Base-by-base conservation (phyloP, 35 echinoderm and acorn worm species). In the Lytechinus pictus region DNA sequence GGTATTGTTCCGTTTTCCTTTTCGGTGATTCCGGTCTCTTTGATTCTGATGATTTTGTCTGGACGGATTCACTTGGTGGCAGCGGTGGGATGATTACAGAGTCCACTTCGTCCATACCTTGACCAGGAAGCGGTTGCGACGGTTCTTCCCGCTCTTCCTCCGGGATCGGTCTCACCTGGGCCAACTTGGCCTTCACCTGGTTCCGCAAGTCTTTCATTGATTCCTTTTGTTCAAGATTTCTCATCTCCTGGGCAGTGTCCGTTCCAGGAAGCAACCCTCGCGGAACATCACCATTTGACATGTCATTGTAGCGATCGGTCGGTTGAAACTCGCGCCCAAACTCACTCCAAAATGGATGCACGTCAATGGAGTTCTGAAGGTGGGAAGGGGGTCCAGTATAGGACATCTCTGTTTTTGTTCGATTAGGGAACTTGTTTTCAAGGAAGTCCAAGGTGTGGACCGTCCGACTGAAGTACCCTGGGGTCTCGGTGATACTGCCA, bases 321-420 rank as follows among this genome's bases (percentile, higher is more conserved):
- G 97, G 95, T 12, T 94, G 55, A 95, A 93, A 95, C 33, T 99
- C 95, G 8, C 96, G 87, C 51, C 97, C 96, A 54, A 96, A 95
- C 11, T 94, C 55, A 86, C 96, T 86, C 96, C 97, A 98, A 94
- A 98, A 99, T 4, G 98, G 98, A 88, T 99, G 98, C 8, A 99
- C 95, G 54, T 99, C 98, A 9, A 96, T 71, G 9, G 98, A 99
- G 88, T 97, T 96, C 71, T 95, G 95, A 3, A 99, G 96, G 66
- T 99, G 98, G 60, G 98, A 99, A 0, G 98, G 98, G 28, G 98
- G 98, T 13, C 98, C 98, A 33, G 55, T 97, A 66, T 98, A 99
- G 11, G 98, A 97, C 98, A 99, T 99, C 66, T 99, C 98, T 16
- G 89, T 55, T 29, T 95, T 97, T n/a, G 88, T 91, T 11, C 52